A percentile compares a stretch with the other conserved stretches of the same genome.
phyloP scores from a whole-genome alignment of 2,797 vertebrate genomes.

The Mallotus villosus region DNA sequence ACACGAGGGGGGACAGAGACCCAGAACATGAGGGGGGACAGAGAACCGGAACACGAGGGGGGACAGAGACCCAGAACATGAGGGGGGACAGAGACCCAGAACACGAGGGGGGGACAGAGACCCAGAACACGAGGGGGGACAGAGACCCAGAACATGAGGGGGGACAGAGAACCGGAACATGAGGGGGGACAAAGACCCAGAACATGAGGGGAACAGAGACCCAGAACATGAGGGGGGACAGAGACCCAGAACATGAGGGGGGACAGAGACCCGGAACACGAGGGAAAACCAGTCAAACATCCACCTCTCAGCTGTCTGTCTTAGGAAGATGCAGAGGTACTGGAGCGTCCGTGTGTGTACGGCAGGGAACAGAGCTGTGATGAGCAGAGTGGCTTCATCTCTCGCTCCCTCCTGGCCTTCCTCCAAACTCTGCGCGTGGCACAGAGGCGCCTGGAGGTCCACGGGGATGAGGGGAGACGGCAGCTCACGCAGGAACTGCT shows the following conservation, averaged over 20 bases:
- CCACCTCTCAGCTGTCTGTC: conserved; percentile 49
- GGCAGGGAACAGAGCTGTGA: conserved; percentile 57
- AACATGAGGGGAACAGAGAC: not conserved
- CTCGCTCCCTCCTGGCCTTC: not conserved
- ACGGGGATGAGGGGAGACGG: conserved; percentile 56
- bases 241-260: not conserved
- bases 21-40: too few relatives aligned
- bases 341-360: conserved; percentile 39
- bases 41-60: not conserved
- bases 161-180: not conserved
- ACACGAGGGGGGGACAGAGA: too few relatives aligned
- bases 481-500: conserved; percentile 67
- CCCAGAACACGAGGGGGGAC: not conserved
- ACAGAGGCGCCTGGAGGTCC: conserved; percentile 58
- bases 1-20: not conserved
- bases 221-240: too few relatives aligned
- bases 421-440: conserved; percentile 55
- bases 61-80: not conserved
- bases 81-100: not conserved
- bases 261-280: not conserved
- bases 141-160: not conserved
- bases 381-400: conserved; percentile 40
- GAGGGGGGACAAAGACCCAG: not conserved
- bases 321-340: conserved; percentile 64
- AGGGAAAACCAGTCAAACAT: not conserved